phyloP scores from a whole-genome alignment of 2,797 vertebrate species.

The Cryptoprocta ferox region DNA sequence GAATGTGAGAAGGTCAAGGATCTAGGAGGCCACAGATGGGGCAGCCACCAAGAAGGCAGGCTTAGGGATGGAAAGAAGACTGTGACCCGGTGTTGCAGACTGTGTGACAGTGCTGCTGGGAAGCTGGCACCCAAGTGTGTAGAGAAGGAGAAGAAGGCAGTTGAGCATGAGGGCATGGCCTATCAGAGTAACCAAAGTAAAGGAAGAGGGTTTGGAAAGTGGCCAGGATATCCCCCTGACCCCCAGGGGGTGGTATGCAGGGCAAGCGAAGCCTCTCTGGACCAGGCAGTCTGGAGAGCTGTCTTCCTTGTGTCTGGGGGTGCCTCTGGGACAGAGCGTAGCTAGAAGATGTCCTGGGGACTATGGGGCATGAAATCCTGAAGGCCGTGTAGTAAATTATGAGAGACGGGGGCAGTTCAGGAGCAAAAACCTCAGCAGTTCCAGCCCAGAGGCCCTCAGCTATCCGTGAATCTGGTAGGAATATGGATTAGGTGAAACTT shows the following conservation, averaged over 20 bases:
- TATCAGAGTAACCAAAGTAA: neutral
- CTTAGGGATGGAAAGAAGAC: neutral
- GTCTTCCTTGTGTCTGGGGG: neutral
- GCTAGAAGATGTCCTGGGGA: neutral
- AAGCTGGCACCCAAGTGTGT: neutral
- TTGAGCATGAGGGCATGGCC: neutral
- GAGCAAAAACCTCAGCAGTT: neutral
- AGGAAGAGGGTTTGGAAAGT: neutral
- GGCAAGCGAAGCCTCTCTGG: neutral
- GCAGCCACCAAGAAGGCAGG: neutral
- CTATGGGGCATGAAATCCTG: neutral
- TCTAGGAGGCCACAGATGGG: neutral
- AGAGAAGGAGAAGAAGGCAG: neutral
- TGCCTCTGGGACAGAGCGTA: neutral
- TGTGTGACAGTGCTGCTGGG: neutral
- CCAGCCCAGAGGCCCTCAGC: neutral
- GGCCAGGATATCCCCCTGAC: neutral
- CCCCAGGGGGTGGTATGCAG: neutral
- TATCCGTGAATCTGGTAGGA: constrained; percentile 52
- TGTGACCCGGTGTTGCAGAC: neutral
- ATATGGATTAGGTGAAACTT: constrained; percentile 62
- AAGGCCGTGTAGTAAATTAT: neutral
- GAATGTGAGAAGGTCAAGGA: neutral
- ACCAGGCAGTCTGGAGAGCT: neutral
- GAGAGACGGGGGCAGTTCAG: neutral